A percentile compares a stretch with the other conserved stretches of the same genome.
phyloP scores from a whole-genome alignment of 1,140 invertebrate genomes.

The Drosophila subpulchrella region DNA sequence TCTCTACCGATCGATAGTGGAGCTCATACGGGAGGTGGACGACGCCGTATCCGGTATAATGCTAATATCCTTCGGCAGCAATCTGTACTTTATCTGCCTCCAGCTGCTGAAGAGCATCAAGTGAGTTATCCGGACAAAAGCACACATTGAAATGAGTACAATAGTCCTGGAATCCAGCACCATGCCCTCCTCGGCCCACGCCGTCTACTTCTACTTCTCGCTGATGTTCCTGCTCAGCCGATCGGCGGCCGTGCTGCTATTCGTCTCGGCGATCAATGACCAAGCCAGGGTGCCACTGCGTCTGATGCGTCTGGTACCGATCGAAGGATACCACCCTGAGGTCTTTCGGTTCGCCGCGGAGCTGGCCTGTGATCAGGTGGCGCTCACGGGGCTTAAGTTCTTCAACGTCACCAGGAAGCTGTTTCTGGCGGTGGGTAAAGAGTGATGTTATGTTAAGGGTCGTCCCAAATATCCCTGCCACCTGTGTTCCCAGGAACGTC shows the following conservation, averaged over 20 bases:
- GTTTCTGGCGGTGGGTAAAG: conserved; percentile 84
- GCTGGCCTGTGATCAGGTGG: conserved; percentile 86
- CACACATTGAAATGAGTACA: neutral
- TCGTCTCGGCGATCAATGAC: conserved; percentile 87
- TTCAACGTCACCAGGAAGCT: conserved; percentile 88
- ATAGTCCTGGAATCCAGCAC: conserved; percentile 34
- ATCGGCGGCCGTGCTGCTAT: conserved; percentile 86
- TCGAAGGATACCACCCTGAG: conserved; percentile 86
- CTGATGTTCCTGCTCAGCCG: conserved; percentile 86
- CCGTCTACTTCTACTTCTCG: conserved; percentile 88
- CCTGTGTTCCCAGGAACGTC: too few species aligned
- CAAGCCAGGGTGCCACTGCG: conserved; percentile 86
- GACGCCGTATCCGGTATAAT: conserved; percentile 71
- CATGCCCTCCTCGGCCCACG: conserved; percentile 73
- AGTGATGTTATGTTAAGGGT: neutral
- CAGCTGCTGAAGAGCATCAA: conserved; percentile 79
- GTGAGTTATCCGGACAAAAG: conserved; percentile 36
- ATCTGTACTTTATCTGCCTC: conserved; percentile 82
- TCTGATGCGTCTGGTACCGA: conserved; percentile 86
- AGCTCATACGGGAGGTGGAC: conserved; percentile 69
- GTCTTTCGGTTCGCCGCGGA: conserved; percentile 86
- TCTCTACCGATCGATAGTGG: conserved; percentile 68
- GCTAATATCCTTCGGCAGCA: conserved; percentile 75
- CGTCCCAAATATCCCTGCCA: neutral
- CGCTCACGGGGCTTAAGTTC: conserved; percentile 87